Evolutionary conservation across 2,888 invertebrate genomes (phyloP).

Genomic region (Rutpela maculata): DNA sequence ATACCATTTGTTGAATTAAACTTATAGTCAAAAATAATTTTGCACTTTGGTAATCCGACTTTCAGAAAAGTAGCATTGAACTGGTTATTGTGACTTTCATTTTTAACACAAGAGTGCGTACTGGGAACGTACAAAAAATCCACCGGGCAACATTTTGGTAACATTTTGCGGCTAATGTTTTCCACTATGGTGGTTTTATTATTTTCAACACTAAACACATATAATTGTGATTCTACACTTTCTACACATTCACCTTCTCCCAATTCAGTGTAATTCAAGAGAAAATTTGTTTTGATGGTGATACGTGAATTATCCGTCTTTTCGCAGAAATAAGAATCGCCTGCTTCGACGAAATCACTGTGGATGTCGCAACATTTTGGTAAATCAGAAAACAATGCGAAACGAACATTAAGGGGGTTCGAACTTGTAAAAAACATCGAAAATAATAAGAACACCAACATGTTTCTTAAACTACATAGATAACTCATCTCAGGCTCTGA

Average conservation of each 20-base stretch:
- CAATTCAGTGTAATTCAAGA: neutral
- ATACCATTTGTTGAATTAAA: slow-evolving; percentile 42
- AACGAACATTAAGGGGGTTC: neutral
- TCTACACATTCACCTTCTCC: slow-evolving; percentile 25
- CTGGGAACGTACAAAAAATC: slow-evolving; percentile 13
- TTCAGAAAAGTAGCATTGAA: slow-evolving; percentile 10
- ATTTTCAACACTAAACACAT: slow-evolving; percentile 9
- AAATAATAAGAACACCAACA: neutral
- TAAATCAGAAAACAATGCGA: neutral
- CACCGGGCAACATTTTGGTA: slow-evolving; percentile 35
- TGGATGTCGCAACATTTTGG: slow-evolving; percentile 27
- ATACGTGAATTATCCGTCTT: neutral
- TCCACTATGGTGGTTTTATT: neutral
- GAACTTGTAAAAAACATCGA: neutral
- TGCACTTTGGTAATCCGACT: slow-evolving; percentile 54
- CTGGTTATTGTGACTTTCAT: neutral
- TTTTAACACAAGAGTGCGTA: slow-evolving; percentile 29
- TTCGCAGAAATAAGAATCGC: slow-evolving; percentile 4
- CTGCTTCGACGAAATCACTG: slow-evolving; percentile 12
- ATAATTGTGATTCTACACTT: neutral
- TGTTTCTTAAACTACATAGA: slow-evolving; percentile 6
- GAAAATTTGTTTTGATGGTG: neutral
- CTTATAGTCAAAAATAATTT: slow-evolving; percentile 58
- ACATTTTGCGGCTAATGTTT: neutral
- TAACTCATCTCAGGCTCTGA: slow-evolving; percentile 14